These are phyloP conservation scores for Oxytorus armatus DNA, from an alignment of 2,888 invertebrate genomes.

Conservation along the genomic window DNA sequence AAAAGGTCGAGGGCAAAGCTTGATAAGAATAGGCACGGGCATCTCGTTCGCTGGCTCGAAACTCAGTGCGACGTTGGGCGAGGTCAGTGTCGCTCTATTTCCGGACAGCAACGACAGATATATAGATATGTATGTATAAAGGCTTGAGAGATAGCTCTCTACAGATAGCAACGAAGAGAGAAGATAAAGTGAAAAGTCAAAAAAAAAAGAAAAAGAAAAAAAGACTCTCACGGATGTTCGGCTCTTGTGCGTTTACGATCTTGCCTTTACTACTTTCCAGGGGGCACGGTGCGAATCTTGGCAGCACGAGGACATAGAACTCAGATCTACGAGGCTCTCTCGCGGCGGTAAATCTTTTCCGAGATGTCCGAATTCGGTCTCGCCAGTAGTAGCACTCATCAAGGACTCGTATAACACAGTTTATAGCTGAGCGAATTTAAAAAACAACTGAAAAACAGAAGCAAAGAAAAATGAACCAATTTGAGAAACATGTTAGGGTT, in stretches of 20 bases:
- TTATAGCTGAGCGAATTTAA: neutral
- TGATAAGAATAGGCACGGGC: conserved; percentile 45
- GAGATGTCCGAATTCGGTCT: conserved; percentile 30
- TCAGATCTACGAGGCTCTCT: conserved; percentile 2
- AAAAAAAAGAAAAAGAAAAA: conserved; percentile 26
- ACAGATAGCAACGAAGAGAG: conserved; percentile 42
- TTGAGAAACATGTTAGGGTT: no score
- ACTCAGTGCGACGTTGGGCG: conserved; percentile 53
- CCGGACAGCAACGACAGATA: conserved; percentile 58
- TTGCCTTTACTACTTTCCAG: conserved; percentile 58
- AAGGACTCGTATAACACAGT: conserved; percentile 3
- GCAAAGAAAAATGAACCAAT: no score
- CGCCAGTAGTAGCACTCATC: conserved; percentile 28
- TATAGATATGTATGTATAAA: neutral
- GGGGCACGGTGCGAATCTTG: conserved; percentile 27
- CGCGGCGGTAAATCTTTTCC: conserved; percentile 29
- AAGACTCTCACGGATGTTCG: conserved; percentile 58
- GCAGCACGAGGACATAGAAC: conserved; percentile 11
- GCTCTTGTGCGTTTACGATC: conserved; percentile 56
- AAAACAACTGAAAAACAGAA: neutral
- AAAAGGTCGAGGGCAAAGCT: conserved; percentile 41
- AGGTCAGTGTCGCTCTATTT: conserved; percentile 69
- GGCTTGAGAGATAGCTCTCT: conserved; percentile 39
- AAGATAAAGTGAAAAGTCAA: conserved; percentile 25
- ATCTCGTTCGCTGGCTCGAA: conserved; percentile 15